A percentile compares a stretch with the other conserved stretches of the same genome.
Evolutionary conservation across 2,888 invertebrate genomes (phyloP).

Genomic region (Neoitamus cyanurus): DNA sequence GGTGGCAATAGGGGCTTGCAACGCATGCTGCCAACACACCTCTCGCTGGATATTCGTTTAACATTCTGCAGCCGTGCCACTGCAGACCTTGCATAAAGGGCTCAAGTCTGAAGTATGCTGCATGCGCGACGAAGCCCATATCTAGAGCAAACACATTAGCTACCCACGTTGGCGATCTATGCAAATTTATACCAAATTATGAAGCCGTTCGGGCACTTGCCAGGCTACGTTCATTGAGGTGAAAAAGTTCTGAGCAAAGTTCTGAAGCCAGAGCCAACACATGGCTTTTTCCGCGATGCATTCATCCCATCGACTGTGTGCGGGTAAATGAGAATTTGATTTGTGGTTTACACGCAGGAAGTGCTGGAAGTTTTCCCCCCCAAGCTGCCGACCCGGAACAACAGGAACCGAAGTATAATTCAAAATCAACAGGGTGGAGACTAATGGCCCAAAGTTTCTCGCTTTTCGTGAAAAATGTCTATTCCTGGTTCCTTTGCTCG

Average conservation of each 20-base stretch:
- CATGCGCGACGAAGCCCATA: background rate
- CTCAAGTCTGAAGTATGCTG: background rate
- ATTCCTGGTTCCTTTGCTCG: background rate
- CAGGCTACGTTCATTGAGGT: constrained; percentile 13
- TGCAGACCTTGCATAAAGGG: background rate
- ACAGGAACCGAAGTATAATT: constrained; percentile 2
- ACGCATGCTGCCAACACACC: background rate
- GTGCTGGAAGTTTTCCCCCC: background rate
- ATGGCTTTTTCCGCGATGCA: background rate
- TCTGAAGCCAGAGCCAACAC: background rate
- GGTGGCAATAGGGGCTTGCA: background rate
- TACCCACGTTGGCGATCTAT: background rate
- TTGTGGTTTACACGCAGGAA: constrained; percentile 24
- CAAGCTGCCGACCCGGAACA: background rate
- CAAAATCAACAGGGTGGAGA: constrained; percentile 5
- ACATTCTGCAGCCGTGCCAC: background rate
- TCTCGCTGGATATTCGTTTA: background rate
- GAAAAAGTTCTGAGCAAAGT: constrained; percentile 18
- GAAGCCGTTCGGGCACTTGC: background rate
- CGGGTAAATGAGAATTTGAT: constrained; percentile 23
- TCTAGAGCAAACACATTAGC: constrained; percentile 15
- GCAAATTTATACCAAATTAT: constrained; percentile 33
- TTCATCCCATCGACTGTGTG: background rate
- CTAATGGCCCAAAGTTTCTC: background rate
- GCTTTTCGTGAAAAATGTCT: background rate